Evolutionary conservation across 2,113 vertebrate species (phyloP).

Genomic region (Dendrocopos noguchii): DNA sequence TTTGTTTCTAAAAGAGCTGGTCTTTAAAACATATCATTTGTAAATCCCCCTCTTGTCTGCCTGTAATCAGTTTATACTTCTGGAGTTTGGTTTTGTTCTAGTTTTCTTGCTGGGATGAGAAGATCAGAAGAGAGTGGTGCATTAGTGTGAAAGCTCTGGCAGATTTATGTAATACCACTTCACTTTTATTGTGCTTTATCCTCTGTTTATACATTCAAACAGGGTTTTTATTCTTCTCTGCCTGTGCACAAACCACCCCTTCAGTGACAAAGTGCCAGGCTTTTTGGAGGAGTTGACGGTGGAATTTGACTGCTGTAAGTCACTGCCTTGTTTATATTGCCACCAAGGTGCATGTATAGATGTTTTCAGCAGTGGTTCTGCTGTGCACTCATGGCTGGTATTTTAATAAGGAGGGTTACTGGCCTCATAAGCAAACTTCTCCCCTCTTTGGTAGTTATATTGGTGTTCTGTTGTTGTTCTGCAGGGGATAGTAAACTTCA

Average conservation of each 20-base stretch:
- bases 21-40: conserved; percentile 29
- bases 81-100: conserved; percentile 1
- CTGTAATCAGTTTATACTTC: conserved; percentile 56
- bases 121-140: neutral
- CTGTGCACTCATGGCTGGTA: neutral
- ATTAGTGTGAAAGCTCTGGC: neutral
- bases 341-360: neutral
- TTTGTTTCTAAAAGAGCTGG: conserved; percentile 39
- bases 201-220: neutral
- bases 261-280: neutral
- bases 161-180: conserved; percentile 34
- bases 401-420: neutral
- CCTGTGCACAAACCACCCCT: neutral
- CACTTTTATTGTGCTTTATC: conserved; percentile 4
- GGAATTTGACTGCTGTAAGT: neutral
- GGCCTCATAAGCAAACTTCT: neutral
- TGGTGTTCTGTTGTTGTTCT: neutral
- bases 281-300: neutral
- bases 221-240: neutral
- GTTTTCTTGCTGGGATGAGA: conserved; percentile 43
- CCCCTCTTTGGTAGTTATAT: neutral
- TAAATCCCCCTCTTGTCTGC: conserved; percentile 49
- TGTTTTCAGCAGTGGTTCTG: neutral
- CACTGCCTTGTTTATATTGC: neutral
- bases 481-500: neutral